Evolutionary conservation across 2,113 vertebrate genomes (phyloP).

Genomic region (Zootoca vivipara): DNA sequence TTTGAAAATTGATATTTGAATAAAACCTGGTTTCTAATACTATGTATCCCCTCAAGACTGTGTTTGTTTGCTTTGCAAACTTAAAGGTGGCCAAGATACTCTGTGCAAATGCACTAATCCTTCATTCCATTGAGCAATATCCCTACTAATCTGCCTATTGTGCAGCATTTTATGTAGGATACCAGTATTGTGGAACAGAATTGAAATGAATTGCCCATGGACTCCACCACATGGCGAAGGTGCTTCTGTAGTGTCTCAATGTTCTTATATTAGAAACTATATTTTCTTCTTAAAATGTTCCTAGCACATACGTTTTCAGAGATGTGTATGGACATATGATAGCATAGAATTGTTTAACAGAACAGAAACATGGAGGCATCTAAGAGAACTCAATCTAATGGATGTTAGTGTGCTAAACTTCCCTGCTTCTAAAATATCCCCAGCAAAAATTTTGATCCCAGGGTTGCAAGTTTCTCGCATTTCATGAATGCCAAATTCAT

Average conservation of each 20-base stretch:
- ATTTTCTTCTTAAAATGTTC: neutral
- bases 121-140: neutral
- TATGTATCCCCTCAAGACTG: neutral
- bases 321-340: neutral
- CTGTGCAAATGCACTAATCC: neutral
- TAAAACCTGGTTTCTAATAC: neutral
- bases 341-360: neutral
- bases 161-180: neutral
- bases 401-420: neutral
- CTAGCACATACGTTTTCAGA: neutral
- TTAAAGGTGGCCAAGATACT: neutral
- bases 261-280: neutral
- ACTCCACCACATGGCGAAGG: neutral
- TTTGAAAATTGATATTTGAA: neutral
- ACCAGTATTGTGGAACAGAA: neutral
- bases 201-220: neutral
- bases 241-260: neutral
- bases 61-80: neutral
- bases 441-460: neutral
- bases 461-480: neutral
- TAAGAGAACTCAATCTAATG: neutral
- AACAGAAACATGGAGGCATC: neutral
- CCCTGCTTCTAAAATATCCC: neutral
- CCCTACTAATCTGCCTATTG: neutral
- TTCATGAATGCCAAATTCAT: neutral